Evolutionary conservation across 2,888 invertebrate species (phyloP).

Genomic region (Cheilosia grossa): DNA sequence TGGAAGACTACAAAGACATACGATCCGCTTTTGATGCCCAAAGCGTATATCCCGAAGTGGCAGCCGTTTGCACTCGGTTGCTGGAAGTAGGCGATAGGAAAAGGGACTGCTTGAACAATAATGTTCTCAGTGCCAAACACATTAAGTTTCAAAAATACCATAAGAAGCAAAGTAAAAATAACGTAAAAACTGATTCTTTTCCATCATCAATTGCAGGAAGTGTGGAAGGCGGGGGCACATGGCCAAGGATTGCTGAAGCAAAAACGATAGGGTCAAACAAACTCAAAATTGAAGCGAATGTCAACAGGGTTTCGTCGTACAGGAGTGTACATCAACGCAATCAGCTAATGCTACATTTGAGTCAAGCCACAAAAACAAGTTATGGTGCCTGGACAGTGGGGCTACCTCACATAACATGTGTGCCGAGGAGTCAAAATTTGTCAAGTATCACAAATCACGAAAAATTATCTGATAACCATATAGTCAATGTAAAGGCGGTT

Average conservation of each 20-base stretch:
- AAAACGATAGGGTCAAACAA: constrained; percentile 3
- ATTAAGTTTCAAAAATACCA: not conserved
- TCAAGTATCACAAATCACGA: not conserved
- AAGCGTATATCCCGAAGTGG: constrained; percentile 28
- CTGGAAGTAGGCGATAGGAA: constrained; percentile 42
- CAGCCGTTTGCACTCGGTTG: constrained; percentile 27
- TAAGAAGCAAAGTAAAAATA: constrained; percentile 7
- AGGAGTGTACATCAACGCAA: constrained; percentile 1
- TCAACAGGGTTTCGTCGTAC: constrained; percentile 9
- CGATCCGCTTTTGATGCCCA: constrained; percentile 40
- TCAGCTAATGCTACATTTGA: constrained; percentile 6
- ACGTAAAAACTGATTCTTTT: not conserved
- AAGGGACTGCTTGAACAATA: constrained; percentile 11
- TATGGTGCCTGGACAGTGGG: constrained; percentile 8
- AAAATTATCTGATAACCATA: too few species aligned
- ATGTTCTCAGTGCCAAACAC: constrained; percentile 21
- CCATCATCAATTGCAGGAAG: not conserved
- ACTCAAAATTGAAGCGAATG: not conserved
- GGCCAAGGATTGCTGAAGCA: constrained; percentile 33
- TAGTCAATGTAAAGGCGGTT: too few species aligned
- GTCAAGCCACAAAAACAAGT: not conserved
- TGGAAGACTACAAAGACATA: constrained; percentile 32
- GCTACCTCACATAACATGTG: constrained; percentile 37
- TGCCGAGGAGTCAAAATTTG: constrained; percentile 8
- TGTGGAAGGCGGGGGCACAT: constrained; percentile 8